Percentiles rank a stretch among this genome's conserved stretches.
Evolutionary conservation across 2,113 vertebrate species (phyloP).

Genomic region (Solea solea): DNA sequence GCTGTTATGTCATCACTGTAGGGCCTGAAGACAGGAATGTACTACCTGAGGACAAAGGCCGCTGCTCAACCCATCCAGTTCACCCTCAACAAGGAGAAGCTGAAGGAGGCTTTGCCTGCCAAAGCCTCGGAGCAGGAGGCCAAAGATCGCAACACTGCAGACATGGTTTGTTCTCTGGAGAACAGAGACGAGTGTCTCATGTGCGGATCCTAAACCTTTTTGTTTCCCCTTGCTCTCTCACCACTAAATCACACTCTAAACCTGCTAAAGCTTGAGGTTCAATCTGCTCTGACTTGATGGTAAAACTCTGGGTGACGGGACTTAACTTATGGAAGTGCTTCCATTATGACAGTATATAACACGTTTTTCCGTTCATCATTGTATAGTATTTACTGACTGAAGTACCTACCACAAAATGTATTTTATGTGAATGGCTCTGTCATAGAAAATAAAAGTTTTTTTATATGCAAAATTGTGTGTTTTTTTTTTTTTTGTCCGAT

Average conservation of each 20-base stretch:
- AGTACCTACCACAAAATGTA: not conserved
- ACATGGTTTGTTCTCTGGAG: conserved; percentile 97
- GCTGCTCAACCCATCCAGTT: conserved; percentile 98
- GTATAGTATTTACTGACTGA: not conserved
- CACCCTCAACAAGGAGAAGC: conserved; percentile 96
- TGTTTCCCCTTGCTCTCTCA: no score
- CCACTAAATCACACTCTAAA: no score
- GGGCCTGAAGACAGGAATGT: conserved; percentile 99
- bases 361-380: not conserved
- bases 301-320: not conserved
- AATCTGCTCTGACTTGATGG: not conserved
- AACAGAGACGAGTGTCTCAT: conserved; percentile 95
- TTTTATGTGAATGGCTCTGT: conserved; percentile 21
- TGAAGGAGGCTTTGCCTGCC: conserved; percentile 81
- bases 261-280: not conserved
- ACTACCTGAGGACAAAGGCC: conserved; percentile 96
- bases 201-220: conserved; percentile 87
- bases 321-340: not conserved
- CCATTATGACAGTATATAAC: no score
- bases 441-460: conserved; percentile 34
- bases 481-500: not conserved
- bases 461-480: conserved; percentile 7
- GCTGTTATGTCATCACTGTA: conserved; percentile 48
- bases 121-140: conserved; percentile 76
- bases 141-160: conserved; percentile 91